Evolutionary conservation across 2,797 vertebrate genomes (phyloP), one percentile per base, ranked within the genome.

Genomic region (Gallirallus australis): DNA sequence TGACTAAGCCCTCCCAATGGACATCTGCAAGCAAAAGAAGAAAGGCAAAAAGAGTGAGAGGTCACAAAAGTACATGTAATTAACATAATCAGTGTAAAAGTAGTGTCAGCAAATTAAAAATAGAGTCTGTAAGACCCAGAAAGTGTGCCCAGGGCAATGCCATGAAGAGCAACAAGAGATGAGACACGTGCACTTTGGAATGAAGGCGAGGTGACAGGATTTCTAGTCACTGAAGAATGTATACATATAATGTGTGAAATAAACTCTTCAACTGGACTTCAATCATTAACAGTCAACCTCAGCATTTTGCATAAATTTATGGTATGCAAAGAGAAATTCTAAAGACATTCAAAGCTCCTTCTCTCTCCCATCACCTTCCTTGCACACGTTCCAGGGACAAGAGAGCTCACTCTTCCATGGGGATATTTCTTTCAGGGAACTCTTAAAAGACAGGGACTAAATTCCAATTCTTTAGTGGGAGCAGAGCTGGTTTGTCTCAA

Each of bases 61-160:
- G 85, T 95, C 82, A 86, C 21, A 39, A 47, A 93, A 52, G 60
- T 54, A 79, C 69, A 92, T 65, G 30, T 65, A 79, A 97, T 97
- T 97, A 97, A 86, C 97, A 97, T 94, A 95, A 97, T 96, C 95
- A 86, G 85, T 69, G 52, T 76, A 93, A 82, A 39, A 86, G 68
- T 82, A 42, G 84, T 93, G 89, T 97, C 90, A 95, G 94, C 87
- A 93, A 94, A 91, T 96, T 87, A 95, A 94, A 97, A 97, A 89
- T 94, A 95, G 94, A 91, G 75, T 63, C 35, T 12, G 2, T 61
- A 90, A 87, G 69, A 93, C 61, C 47, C 86, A 88, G 86, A 90
- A 94, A 66, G 56, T 50, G 31, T 91, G 86, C 75, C 66, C 40
- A 92, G 50, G 60, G 75, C 68, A 96, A 78, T 18, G 12, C 21